These are phyloP conservation scores for Xestia xanthographa DNA, from an alignment of 2,888 invertebrate species.

Conservation along the genomic window DNA sequence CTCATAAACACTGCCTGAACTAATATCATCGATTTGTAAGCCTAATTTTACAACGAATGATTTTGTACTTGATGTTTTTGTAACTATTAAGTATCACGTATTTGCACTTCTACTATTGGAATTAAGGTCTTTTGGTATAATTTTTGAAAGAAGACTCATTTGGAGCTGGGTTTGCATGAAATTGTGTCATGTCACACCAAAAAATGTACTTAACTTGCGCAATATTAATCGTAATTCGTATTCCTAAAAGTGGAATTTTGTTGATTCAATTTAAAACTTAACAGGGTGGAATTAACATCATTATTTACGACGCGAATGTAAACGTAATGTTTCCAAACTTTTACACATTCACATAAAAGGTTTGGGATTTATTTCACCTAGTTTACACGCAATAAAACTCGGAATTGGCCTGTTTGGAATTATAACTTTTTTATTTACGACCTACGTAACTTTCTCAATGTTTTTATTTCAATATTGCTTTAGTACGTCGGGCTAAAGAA, in stretches of 20 bases:
- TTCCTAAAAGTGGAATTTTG: not conserved
- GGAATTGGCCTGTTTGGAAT: constrained; percentile 47
- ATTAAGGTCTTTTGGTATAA: not conserved
- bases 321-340: constrained; percentile 23
- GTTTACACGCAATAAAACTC: constrained; percentile 44
- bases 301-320: constrained; percentile 21
- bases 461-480: constrained; percentile 45
- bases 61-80: constrained; percentile 36
- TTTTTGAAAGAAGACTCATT: not conserved
- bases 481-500: constrained; percentile 9
- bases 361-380: constrained; percentile 47
- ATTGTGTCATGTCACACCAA: not conserved
- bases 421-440: constrained; percentile 57
- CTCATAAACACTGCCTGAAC: constrained; percentile 41
- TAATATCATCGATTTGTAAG: constrained; percentile 35
- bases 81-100: not conserved
- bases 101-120: not conserved
- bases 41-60: constrained; percentile 61
- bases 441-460: constrained; percentile 42
- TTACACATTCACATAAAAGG: constrained; percentile 30
- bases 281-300: constrained; percentile 8
- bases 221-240: not conserved
- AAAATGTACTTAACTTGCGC: not conserved
- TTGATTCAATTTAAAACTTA: constrained; percentile 8
- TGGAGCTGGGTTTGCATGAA: not conserved